phyloP scores from a whole-genome alignment of 2,113 vertebrate species.

The Aspidoscelis tigris region DNA sequence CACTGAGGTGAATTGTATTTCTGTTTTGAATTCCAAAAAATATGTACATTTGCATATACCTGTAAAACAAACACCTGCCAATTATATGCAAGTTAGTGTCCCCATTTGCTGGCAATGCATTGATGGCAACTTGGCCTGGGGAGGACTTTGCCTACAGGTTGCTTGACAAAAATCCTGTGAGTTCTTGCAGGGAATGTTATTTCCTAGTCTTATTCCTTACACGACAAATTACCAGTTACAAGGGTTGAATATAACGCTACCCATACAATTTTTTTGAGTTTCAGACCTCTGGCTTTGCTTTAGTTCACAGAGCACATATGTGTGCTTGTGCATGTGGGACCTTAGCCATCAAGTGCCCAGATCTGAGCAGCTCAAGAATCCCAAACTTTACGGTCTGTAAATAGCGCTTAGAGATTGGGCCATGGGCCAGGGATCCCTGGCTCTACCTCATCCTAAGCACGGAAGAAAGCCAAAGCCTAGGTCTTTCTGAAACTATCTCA shows the following conservation, averaged over 20 bases:
- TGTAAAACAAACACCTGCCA: too few species aligned
- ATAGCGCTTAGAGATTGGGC: conserved; percentile 4
- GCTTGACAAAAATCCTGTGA: too few species aligned
- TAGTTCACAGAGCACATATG: not conserved
- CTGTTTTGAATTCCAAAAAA: too few species aligned
- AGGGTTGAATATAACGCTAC: too few species aligned
- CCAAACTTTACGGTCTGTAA: conserved; percentile 17
- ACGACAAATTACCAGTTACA: not conserved
- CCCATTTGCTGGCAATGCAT: too few species aligned
- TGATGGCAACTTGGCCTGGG: too few species aligned
- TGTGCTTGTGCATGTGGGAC: not conserved
- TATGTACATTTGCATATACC: too few species aligned
- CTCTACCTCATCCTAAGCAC: not conserved
- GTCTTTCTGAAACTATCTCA: conserved; percentile 20
- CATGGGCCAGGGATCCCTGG: conserved; percentile 12
- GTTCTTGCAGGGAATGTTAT: not conserved
- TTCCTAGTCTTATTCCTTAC: not conserved
- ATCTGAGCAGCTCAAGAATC: conserved; percentile 18
- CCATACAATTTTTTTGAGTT: too few species aligned
- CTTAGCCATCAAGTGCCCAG: not conserved
- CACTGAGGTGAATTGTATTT: too few species aligned
- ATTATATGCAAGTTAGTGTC: too few species aligned
- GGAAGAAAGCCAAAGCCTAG: not conserved
- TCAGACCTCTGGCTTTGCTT: not conserved
- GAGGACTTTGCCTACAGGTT: too few species aligned